Conservation (phyloP, 1,140 invertebrate species). For the Aporrectodea caliginosa region DNA sequence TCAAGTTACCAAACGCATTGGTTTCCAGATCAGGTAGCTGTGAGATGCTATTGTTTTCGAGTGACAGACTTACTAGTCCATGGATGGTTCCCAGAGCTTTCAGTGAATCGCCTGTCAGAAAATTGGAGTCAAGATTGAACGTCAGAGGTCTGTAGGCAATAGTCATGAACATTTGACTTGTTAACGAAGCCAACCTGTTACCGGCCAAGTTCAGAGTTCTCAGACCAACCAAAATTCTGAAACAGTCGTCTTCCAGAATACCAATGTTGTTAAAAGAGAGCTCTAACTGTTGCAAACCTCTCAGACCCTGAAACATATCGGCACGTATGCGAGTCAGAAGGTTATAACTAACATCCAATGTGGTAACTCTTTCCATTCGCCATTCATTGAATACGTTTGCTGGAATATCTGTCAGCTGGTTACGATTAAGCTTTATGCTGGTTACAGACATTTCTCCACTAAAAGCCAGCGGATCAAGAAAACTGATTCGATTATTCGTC, state of each 20-base stretch:
- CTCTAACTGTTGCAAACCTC: neutral
- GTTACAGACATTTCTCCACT: neutral
- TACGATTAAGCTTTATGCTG: neutral
- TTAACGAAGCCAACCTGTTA: neutral
- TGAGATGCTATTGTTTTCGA: neutral
- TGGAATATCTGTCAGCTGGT: neutral
- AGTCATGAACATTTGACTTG: neutral
- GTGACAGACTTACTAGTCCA: neutral
- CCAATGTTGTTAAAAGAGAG: neutral
- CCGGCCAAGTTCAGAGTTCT: neutral
- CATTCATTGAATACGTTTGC: neutral
- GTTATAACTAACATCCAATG: neutral
- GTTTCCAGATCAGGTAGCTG: neutral
- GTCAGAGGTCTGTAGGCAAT: neutral
- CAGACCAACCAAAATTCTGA: neutral
- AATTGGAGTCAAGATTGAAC: neutral
- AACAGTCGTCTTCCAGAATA: neutral
- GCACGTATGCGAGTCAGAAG: neutral
- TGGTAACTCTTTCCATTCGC: neutral
- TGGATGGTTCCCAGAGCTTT: neutral
- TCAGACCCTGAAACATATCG: neutral
- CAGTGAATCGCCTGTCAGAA: neutral
- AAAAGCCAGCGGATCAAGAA: neutral
- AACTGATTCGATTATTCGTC: neutral
- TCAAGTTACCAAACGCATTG: neutral